Percentiles rank a stretch among this genome's conserved stretches.
Evolutionary conservation across 2,797 vertebrate species (phyloP).

Genomic region (Mycteria americana): DNA sequence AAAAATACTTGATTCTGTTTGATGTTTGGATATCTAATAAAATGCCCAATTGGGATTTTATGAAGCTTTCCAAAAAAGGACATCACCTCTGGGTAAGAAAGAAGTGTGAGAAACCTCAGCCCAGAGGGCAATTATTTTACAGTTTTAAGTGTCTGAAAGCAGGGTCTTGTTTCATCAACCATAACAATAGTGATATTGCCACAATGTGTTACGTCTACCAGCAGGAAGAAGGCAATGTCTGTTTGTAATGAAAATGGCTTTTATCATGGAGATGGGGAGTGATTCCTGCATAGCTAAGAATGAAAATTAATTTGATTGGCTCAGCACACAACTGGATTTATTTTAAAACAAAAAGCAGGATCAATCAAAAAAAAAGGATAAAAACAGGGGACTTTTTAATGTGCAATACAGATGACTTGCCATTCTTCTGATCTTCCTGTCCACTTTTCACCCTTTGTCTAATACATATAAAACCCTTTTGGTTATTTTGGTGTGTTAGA

Average conservation of each 20-base stretch:
- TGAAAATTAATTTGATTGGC: not conserved
- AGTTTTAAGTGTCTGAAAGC: conserved; percentile 1
- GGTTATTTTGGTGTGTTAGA: not conserved
- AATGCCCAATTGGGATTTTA: conserved; percentile 8
- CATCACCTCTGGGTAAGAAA: not conserved
- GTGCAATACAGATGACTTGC: not conserved
- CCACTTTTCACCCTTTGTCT: not conserved
- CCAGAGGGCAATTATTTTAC: conserved; percentile 11
- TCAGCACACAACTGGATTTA: not conserved
- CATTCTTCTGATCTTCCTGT: not conserved
- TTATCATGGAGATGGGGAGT: not conserved
- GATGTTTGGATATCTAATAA: not conserved
- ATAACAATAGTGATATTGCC: not conserved
- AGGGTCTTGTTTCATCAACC: not conserved
- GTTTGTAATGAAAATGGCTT: not conserved
- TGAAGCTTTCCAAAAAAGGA: not conserved
- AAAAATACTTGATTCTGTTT: not conserved
- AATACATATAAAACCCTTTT: not conserved
- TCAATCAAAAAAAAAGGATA: not conserved
- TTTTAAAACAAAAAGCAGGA: not conserved
- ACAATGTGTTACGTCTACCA: not conserved
- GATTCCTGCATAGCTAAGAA: not conserved
- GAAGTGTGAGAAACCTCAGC: conserved; percentile 21
- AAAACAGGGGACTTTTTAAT: not conserved
- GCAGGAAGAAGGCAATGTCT: not conserved